Evolutionary conservation across 2,888 invertebrate genomes (phyloP).

Genomic region (Himalopsyche tibetana): DNA sequence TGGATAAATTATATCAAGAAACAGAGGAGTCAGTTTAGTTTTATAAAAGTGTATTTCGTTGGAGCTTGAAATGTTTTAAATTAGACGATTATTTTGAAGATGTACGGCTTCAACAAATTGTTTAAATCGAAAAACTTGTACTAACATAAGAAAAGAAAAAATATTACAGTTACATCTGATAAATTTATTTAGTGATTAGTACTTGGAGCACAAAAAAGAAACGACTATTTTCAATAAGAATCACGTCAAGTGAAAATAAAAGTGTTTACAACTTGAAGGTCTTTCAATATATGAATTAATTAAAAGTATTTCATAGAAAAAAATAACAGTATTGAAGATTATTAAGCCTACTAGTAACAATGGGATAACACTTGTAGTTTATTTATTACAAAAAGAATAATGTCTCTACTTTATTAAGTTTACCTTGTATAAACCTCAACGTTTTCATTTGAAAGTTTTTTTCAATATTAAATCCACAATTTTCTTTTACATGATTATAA

Average conservation of each 20-base stretch:
- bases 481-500: slow-evolving; percentile 35
- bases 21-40: neutral
- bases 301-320: neutral
- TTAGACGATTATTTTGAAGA: neutral
- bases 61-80: neutral
- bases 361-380: slow-evolving; percentile 56
- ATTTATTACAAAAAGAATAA: slow-evolving; percentile 52
- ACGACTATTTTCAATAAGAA: no score
- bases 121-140: no score
- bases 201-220: no score
- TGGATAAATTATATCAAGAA: slow-evolving; percentile 9
- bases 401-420: slow-evolving; percentile 68
- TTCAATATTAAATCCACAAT: slow-evolving; percentile 43
- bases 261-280: no score
- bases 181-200: no score
- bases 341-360: slow-evolving; percentile 56
- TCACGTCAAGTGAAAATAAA: no score
- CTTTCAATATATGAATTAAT: neutral
- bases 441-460: slow-evolving; percentile 60
- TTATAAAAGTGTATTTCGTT: neutral
- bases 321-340: neutral
- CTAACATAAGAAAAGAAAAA: no score
- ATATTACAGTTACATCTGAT: no score
- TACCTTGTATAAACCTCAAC: slow-evolving; percentile 78
- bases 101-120: no score